A percentile compares a stretch with the other conserved stretches of the same genome.
phyloP scores from a whole-genome alignment of 2,113 vertebrate species.

The Mesitornis unicolor region DNA sequence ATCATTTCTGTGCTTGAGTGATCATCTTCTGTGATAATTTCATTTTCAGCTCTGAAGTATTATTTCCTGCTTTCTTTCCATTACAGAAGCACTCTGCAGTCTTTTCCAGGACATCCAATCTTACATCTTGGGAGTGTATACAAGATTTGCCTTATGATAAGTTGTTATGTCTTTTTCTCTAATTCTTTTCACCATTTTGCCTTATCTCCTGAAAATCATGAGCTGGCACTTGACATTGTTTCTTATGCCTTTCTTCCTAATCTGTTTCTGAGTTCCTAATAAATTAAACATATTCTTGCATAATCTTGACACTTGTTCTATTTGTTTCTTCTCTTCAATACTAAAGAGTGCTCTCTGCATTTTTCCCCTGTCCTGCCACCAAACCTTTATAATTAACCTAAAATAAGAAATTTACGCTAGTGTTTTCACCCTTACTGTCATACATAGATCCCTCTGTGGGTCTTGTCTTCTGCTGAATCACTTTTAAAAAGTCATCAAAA shows the following conservation, averaged over 20 bases:
- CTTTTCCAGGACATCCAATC: accelerated
- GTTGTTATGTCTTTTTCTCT: not conserved
- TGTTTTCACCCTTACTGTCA: not conserved
- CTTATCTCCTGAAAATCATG: not conserved
- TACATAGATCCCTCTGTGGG: not conserved
- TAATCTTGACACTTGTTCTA: too few species aligned
- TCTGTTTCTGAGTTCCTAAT: not conserved
- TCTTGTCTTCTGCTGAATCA: conserved; percentile 1
- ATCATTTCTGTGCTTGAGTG: not conserved
- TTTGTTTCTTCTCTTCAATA: not conserved
- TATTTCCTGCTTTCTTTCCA: not conserved
- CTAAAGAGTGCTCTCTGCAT: not conserved
- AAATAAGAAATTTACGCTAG: not conserved
- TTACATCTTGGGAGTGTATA: not conserved
- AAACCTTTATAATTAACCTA: not conserved
- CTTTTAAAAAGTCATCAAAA: not conserved
- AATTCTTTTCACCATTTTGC: not conserved
- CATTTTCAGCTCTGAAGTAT: not conserved
- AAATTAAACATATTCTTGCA: not conserved
- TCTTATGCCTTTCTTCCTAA: not conserved
- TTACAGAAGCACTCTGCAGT: not conserved
- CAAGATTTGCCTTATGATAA: not conserved
- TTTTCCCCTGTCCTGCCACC: not conserved
- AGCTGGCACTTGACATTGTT: not conserved
- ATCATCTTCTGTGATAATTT: not conserved